Evolutionary conservation across 2,888 invertebrate species (phyloP).

Genomic region (Cremastinae sp.): DNA sequence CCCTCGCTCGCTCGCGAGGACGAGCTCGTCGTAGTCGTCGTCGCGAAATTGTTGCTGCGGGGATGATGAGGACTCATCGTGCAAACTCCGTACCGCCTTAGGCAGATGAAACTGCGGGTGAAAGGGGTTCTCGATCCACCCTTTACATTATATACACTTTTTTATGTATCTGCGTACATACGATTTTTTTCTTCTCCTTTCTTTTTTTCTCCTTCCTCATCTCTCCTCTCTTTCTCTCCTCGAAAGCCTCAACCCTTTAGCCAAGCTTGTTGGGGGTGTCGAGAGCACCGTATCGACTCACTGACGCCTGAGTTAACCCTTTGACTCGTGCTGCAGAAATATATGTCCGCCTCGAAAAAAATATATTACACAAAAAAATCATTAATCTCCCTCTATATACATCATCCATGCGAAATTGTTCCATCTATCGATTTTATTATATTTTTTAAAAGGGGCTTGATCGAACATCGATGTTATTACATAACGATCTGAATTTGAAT

Average conservation of each 20-base stretch:
- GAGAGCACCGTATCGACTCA: constrained; percentile 51
- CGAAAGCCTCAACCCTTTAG: constrained; percentile 39
- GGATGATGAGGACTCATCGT: constrained; percentile 50
- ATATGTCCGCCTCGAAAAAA: not conserved
- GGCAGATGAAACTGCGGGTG: constrained; percentile 50
- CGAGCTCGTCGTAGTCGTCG: constrained; percentile 47
- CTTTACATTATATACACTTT: constrained; percentile 15
- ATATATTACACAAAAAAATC: not conserved
- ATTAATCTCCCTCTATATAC: not conserved
- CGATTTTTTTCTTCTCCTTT: constrained; percentile 25
- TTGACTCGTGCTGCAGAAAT: constrained; percentile 29
- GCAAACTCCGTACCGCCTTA: constrained; percentile 23
- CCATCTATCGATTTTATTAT: no score
- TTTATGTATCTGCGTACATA: constrained; percentile 9
- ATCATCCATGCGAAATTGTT: no score
- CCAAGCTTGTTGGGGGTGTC: constrained; percentile 47
- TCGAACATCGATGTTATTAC: no score
- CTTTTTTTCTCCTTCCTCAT: constrained; percentile 11
- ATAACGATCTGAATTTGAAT: no score
- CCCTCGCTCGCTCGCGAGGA: constrained; percentile 47
- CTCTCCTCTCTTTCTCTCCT: no score
- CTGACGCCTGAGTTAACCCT: constrained; percentile 44
- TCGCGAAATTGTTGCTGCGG: constrained; percentile 48
- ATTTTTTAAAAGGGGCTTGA: no score
- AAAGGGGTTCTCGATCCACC: constrained; percentile 46